These are phyloP conservation scores for Kryptopterus vitreolus DNA, from an alignment of 2,797 vertebrate genomes.

Conservation along the genomic window DNA sequence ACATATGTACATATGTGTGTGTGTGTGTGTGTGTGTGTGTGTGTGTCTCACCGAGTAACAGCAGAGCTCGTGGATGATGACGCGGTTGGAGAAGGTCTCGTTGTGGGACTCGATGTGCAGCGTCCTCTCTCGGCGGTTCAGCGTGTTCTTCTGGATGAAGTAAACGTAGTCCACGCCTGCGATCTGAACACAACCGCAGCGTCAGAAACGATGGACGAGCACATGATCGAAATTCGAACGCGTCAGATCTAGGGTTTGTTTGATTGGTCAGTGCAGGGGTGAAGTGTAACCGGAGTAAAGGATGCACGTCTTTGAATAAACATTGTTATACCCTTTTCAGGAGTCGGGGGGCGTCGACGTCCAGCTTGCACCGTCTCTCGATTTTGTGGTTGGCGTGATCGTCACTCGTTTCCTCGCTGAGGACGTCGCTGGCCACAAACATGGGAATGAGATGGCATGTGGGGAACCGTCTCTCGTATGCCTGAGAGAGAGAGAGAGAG, in stretches of 20 bases:
- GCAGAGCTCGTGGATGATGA: conserved; percentile 92
- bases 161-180: conserved; percentile 96
- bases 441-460: conserved; percentile 96
- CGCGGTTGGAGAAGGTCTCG: conserved; percentile 93
- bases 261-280: no score
- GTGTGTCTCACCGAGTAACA: conserved; percentile 87
- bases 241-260: background rate
- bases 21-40: background rate
- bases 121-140: conserved; percentile 89
- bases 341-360: conserved; percentile 93
- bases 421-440: conserved; percentile 92
- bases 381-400: conserved; percentile 78
- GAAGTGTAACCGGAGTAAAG: background rate
- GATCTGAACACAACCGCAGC: conserved; percentile 73
- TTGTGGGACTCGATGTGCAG: conserved; percentile 96
- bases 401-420: conserved; percentile 84
- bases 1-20: background rate
- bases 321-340: conserved; percentile 84
- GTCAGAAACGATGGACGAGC: background rate
- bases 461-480: conserved; percentile 94
- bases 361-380: conserved; percentile 92
- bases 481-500: conserved; percentile 68
- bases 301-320: background rate
- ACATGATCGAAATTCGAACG: no score
- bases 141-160: conserved; percentile 93